Evolutionary conservation across 1,140 invertebrate species (phyloP), one percentile per base, ranked within the genome.

Genomic region (Thaumetopoea pityocampa): DNA sequence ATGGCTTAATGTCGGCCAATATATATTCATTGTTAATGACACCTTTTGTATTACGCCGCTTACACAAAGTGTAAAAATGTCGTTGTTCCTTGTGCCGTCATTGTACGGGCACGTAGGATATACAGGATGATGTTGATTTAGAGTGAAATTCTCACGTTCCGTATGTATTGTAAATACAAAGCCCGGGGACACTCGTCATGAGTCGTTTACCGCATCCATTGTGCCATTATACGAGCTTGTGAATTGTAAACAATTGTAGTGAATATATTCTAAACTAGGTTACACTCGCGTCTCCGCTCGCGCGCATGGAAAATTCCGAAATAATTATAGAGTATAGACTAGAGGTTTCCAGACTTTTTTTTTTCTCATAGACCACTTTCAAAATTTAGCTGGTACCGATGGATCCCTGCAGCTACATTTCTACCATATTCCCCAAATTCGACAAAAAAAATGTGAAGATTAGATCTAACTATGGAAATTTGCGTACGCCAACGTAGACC

Each of bases 61-160:
- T 56, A 61, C 67, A 67, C 61, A 69, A 68, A 41, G 50, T 41
- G 38, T 51, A 37, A 57, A 30, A 41, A 59, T 44, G 63, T 58
- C 44, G 57, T 50, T 51, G n/a, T 55, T 69, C 64, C 62, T 58
- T 63, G 56, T 61, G 63, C 66, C 55, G 54, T 50, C 60, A 61
- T 80, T 78, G 71, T 70, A 49, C 37, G 44, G 54, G 64, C 76
- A 80, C 76, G 78, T 80, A 82, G 66, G 50, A 46, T 47, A 63
- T 56, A 35, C 43, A 47, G 70, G 67, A 67, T 71, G 63, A 67
- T 67, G 67, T 70, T 73, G 51, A 55, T 70, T 67, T 69, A 62
- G 56, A 70, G 62, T 63, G 61, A 77, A 55, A 73, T 80, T 83
- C 79, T 80, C 79, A 83, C 79, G 76, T 78, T 69, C 65, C 54